phyloP scores from a whole-genome alignment of 2,113 vertebrate species.

The Rafetus swinhoei region DNA sequence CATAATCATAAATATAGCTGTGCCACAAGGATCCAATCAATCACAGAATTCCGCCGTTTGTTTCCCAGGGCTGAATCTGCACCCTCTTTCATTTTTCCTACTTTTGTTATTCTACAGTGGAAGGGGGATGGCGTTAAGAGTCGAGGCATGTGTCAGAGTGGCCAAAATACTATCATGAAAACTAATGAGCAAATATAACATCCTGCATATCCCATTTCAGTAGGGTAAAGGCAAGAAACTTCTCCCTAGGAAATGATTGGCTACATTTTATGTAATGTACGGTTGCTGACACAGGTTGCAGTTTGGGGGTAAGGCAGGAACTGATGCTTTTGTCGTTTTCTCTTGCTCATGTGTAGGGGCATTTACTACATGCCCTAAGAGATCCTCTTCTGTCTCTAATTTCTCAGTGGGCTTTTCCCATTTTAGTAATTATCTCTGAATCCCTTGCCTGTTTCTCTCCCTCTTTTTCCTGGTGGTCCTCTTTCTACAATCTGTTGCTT shows the following conservation, averaged over 20 bases:
- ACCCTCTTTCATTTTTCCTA: background rate
- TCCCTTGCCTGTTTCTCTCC: constrained; percentile 29
- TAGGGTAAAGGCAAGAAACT: background rate
- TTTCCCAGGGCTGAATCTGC: accelerated
- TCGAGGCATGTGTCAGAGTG: background rate
- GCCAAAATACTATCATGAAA: background rate
- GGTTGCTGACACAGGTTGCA: accelerated
- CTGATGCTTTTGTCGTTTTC: background rate
- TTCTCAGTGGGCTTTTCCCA: constrained; percentile 40
- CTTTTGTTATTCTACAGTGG: background rate
- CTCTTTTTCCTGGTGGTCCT: background rate
- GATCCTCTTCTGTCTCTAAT: constrained; percentile 46
- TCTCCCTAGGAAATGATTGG: constrained; percentile 2
- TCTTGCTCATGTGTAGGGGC: constrained; percentile 1
- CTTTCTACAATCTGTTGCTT: constrained; percentile 8
- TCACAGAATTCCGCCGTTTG: background rate
- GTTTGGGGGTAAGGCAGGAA: background rate
- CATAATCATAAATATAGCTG: constrained; percentile 23
- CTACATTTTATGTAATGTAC: constrained; percentile 1
- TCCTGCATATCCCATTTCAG: background rate
- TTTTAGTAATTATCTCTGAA: background rate
- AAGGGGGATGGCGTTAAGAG: constrained; percentile 3
- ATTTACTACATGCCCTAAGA: constrained; percentile 12
- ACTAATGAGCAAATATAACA: background rate
- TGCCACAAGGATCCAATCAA: constrained; percentile 15